Conservation (phyloP, 2,888 invertebrate genomes). For the Athripsodes cinereus region DNA sequence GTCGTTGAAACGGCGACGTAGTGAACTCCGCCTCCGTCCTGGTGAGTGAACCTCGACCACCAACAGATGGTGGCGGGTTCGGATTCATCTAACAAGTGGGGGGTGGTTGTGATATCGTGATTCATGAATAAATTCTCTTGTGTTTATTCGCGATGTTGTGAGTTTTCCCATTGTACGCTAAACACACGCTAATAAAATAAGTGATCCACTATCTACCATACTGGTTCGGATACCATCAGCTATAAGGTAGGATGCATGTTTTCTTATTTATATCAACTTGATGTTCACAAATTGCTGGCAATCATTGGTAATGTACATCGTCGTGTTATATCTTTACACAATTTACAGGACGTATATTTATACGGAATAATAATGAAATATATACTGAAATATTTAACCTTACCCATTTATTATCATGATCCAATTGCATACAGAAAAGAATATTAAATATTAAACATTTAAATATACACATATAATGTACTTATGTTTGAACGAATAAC, state of each 20-base stretch:
- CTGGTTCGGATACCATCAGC: constrained; percentile 6
- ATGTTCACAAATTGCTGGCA: too few relatives aligned
- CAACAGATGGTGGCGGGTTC: constrained; percentile 13
- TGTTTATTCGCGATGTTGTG: constrained; percentile 8
- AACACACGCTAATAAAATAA: constrained; percentile 1
- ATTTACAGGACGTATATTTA: too few relatives aligned
- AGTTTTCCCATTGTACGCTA: constrained; percentile 19
- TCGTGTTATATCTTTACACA: too few relatives aligned
- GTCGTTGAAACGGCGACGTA: background rate
- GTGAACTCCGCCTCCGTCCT: background rate
- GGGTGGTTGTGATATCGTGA: constrained; percentile 23
- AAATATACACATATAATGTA: too few relatives aligned
- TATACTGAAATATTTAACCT: too few relatives aligned
- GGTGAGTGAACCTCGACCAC: background rate
- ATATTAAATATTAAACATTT: too few relatives aligned
- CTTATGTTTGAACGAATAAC: too few relatives aligned
- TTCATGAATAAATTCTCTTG: constrained; percentile 10
- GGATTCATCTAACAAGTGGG: constrained; percentile 21
- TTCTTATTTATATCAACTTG: background rate
- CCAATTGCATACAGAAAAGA: too few relatives aligned
- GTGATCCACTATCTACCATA: constrained; percentile 1
- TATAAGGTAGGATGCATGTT: constrained; percentile 18
- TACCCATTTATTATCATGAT: too few relatives aligned
- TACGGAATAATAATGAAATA: too few relatives aligned
- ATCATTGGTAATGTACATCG: too few relatives aligned